phyloP scores from a whole-genome alignment of 64 coral and sea anemone genomes.

The Pachyseris speciosa region DNA sequence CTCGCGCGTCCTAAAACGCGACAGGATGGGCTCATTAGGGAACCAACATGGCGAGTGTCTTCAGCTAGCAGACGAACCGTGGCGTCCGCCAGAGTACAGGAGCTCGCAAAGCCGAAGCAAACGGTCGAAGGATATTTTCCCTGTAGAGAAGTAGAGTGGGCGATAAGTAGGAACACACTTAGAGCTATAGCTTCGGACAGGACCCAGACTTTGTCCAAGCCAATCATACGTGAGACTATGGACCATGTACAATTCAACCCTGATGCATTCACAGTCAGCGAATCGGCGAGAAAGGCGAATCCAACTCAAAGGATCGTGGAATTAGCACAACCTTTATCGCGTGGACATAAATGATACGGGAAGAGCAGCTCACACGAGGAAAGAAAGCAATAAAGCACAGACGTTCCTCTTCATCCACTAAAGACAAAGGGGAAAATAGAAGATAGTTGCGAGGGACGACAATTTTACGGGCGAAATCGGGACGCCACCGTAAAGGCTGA shows the following conservation, averaged over 20 bases:
- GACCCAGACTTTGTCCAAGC: conserved; percentile 76
- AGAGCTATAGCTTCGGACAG: conserved; percentile 81
- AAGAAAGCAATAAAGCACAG: background rate
- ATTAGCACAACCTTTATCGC: conserved; percentile 71
- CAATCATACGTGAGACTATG: conserved; percentile 79
- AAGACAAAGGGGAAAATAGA: too few relatives aligned
- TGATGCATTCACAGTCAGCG: conserved; percentile 85
- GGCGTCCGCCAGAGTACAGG: conserved; percentile 77
- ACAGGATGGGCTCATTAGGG: conserved; percentile 68
- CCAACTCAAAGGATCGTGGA: conserved; percentile 71
- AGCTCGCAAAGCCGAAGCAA: conserved; percentile 82
- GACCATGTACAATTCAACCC: conserved; percentile 94
- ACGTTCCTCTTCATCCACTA: too few relatives aligned
- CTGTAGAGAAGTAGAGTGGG: conserved; percentile 68
- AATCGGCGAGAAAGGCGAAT: conserved; percentile 61
- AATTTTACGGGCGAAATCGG: too few relatives aligned
- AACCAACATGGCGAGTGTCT: conserved; percentile 85
- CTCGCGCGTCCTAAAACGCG: conserved; percentile 88
- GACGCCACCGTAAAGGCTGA: too few relatives aligned
- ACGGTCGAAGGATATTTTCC: conserved; percentile 78
- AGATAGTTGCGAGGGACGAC: too few relatives aligned
- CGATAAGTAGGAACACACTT: conserved; percentile 70
- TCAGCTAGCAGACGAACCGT: conserved; percentile 59
- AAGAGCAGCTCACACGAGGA: background rate
- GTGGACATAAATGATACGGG: conserved; percentile 28